phyloP scores from a whole-genome alignment of 2,888 invertebrate genomes.

The Atrina japonica region DNA sequence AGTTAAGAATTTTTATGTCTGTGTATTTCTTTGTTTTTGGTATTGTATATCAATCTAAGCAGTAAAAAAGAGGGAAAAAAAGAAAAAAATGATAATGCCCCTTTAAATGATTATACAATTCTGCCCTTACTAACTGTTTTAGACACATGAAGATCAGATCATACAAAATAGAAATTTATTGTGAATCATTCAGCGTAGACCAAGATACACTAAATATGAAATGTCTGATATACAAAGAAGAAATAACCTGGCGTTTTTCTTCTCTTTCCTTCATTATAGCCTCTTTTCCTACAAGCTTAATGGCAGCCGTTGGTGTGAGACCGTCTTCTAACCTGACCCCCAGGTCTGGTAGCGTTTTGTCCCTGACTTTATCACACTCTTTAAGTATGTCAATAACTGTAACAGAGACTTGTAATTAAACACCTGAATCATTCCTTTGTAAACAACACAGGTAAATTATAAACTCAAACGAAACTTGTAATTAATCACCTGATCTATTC shows the following conservation, averaged over 20 bases:
- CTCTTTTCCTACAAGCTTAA: slow-evolving; percentile 94
- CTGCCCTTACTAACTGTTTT: too few species aligned
- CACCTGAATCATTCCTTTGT: too few species aligned
- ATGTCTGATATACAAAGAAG: slow-evolving; percentile 7
- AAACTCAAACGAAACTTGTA: too few species aligned
- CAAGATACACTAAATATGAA: background rate
- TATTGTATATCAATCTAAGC: too few species aligned
- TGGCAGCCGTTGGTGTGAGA: slow-evolving; percentile 83
- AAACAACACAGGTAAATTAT: background rate
- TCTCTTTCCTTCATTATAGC: slow-evolving; percentile 85
- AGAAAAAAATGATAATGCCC: too few species aligned
- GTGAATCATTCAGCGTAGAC: background rate
- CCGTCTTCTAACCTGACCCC: slow-evolving; percentile 98
- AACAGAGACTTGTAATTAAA: slow-evolving; percentile 35
- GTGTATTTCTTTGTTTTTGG: too few species aligned
- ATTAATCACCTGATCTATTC: too few species aligned
- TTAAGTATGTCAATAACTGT: slow-evolving; percentile 83
- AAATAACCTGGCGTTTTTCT: slow-evolving; percentile 85
- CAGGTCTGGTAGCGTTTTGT: slow-evolving; percentile 91
- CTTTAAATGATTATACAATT: too few species aligned
- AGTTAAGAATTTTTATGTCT: too few species aligned
- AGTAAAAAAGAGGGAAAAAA: too few species aligned
- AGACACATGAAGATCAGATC: background rate
- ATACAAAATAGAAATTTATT: background rate
- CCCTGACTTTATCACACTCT: slow-evolving; percentile 93